A percentile compares a stretch with the other conserved stretches of the same genome.
phyloP scores from a whole-genome alignment of 2,797 vertebrate genomes.

The Oophaga sylvatica region DNA sequence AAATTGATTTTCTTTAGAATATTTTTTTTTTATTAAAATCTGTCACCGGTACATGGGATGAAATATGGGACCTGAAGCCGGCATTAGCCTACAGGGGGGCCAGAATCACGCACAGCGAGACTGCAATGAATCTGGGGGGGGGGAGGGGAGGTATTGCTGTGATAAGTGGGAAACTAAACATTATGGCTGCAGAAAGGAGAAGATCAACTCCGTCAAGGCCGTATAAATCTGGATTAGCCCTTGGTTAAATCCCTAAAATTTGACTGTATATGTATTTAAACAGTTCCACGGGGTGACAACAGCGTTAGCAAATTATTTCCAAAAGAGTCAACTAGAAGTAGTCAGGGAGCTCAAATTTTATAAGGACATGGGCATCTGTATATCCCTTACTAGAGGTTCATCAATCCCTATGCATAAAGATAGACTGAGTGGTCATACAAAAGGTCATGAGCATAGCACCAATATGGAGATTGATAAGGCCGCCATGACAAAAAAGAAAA shows the following conservation, averaged over 20 bases:
- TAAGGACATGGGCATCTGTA: not conserved
- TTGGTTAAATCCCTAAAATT: not conserved
- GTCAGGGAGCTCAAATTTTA: not conserved
- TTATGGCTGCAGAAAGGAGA: not conserved
- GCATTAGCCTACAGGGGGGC: not conserved
- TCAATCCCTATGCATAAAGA: not conserved
- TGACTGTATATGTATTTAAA: not conserved
- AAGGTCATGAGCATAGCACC: not conserved
- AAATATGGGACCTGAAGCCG: conserved; percentile 9
- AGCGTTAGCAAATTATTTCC: not conserved
- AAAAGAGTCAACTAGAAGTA: not conserved
- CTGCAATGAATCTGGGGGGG: not conserved
- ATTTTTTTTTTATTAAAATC: conserved; percentile 20
- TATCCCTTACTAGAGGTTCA: not conserved
- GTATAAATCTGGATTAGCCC: not conserved
- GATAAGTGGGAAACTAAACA: not conserved
- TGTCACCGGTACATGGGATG: conserved; percentile 27
- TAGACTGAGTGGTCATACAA: not conserved
- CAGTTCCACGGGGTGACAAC: not conserved
- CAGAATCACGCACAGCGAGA: not conserved
- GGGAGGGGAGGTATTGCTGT: not conserved
- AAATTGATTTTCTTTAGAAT: conserved; percentile 43
- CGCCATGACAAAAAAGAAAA: not conserved
- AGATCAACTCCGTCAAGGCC: not conserved
- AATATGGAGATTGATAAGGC: not conserved